These are phyloP conservation scores for Ovis canadensis DNA, from an alignment of 2,113 vertebrate genomes.

Conservation along the genomic window DNA sequence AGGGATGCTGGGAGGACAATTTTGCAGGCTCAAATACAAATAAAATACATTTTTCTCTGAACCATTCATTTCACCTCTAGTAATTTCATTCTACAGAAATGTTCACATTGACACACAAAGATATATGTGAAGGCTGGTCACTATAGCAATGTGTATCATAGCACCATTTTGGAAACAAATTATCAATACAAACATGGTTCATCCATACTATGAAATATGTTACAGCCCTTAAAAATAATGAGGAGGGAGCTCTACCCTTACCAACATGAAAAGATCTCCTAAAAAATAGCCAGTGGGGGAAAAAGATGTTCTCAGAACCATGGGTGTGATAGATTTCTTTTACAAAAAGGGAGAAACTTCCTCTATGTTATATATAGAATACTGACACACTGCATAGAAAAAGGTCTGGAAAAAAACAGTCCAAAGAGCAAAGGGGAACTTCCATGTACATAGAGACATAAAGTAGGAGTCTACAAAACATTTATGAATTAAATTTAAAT, in stretches of 20 bases:
- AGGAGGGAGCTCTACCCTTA: neutral
- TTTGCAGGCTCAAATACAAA: neutral
- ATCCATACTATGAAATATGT: neutral
- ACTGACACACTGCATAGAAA: neutral
- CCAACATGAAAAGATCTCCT: neutral
- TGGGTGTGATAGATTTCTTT: neutral
- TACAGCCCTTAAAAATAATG: neutral
- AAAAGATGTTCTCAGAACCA: neutral
- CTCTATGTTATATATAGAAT: neutral
- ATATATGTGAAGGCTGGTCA: neutral
- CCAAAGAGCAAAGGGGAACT: neutral
- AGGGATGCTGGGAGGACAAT: neutral
- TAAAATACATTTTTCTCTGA: neutral
- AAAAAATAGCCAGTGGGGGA: neutral
- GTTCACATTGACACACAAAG: neutral
- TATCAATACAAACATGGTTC: neutral
- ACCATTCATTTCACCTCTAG: neutral
- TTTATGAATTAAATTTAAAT: slow-evolving; percentile 1
- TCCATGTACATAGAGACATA: neutral
- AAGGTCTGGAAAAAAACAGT: neutral
- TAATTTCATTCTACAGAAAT: neutral
- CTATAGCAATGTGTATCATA: neutral
- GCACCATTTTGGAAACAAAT: neutral
- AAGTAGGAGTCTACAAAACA: neutral
- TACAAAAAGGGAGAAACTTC: neutral